Conservation (phyloP, 2,888 invertebrate genomes). For the Coenonympha glycerion region DNA sequence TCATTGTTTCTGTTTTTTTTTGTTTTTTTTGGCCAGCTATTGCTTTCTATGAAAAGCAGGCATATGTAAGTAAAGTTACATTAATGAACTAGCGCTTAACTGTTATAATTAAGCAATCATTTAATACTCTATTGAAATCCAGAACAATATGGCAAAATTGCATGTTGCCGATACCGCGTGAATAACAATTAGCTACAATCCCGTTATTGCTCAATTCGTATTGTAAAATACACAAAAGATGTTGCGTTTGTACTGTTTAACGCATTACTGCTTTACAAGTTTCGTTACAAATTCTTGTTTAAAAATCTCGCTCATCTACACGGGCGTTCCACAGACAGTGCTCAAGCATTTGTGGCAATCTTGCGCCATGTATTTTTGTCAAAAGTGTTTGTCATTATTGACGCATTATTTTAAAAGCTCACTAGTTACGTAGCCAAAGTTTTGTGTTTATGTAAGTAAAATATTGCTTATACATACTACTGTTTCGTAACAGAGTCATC, state of each 20-base stretch:
- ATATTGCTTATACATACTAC: too few species aligned
- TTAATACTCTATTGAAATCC: slow-evolving; percentile 31
- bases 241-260: slow-evolving; percentile 26
- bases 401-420: too few species aligned
- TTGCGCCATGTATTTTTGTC: too few species aligned
- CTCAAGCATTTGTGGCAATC: too few species aligned
- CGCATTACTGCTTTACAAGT: slow-evolving; percentile 22
- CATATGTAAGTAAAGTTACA: background rate
- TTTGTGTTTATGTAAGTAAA: too few species aligned
- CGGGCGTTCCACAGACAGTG: too few species aligned
- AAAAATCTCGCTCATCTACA: slow-evolving; percentile 23
- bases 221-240: slow-evolving; percentile 43
- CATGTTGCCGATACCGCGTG: slow-evolving; percentile 35
- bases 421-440: too few species aligned
- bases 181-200: slow-evolving; percentile 32
- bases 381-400: too few species aligned
- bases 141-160: slow-evolving; percentile 41
- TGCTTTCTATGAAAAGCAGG: background rate
- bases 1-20: too few species aligned
- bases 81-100: background rate
- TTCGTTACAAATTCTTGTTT: slow-evolving; percentile 39
- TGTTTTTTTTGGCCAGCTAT: too few species aligned
- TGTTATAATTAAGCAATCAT: background rate
- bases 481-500: too few species aligned
- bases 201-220: slow-evolving; percentile 34